phyloP scores from a whole-genome alignment of 2,113 vertebrate genomes.

The Nannobrachium achirus region DNA sequence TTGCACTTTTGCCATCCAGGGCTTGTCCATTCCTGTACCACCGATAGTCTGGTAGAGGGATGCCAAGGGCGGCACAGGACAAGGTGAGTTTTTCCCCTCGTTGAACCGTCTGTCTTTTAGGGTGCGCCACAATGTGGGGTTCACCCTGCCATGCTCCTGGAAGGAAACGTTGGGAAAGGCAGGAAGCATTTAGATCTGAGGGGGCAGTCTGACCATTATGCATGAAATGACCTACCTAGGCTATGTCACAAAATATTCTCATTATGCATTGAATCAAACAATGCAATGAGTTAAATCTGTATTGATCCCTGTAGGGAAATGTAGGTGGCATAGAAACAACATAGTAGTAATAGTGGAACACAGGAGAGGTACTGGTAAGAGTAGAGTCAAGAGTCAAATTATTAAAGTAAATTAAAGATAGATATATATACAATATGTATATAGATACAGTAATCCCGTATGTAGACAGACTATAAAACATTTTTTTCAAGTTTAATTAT shows the following conservation, averaged over 20 bases:
- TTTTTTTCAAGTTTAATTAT: too few species aligned
- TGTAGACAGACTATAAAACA: neutral
- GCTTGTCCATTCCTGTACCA: conserved; percentile 85
- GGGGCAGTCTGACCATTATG: neutral
- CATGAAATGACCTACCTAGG: neutral
- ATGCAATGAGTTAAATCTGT: too few species aligned
- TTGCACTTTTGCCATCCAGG: conserved; percentile 63
- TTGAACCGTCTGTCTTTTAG: conserved; percentile 66
- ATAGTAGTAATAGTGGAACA: too few species aligned
- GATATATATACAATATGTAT: too few species aligned
- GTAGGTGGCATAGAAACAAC: too few species aligned
- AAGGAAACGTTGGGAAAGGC: conserved; percentile 41
- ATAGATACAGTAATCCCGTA: too few species aligned
- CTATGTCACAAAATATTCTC: neutral
- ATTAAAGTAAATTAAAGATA: too few species aligned
- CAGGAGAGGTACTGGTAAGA: too few species aligned
- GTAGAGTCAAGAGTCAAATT: too few species aligned
- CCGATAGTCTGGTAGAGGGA: conserved; percentile 83
- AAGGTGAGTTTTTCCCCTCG: conserved; percentile 68
- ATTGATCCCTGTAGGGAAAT: too few species aligned
- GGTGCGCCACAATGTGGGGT: conserved; percentile 78
- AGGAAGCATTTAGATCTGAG: neutral
- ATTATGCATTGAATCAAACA: too few species aligned
- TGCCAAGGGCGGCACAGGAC: conserved; percentile 81
- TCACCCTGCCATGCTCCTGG: conserved; percentile 80